A percentile compares a stretch with the other conserved stretches of the same genome.
phyloP scores from a whole-genome alignment of 2,797 vertebrate genomes.

The Sciurus vulgaris region DNA sequence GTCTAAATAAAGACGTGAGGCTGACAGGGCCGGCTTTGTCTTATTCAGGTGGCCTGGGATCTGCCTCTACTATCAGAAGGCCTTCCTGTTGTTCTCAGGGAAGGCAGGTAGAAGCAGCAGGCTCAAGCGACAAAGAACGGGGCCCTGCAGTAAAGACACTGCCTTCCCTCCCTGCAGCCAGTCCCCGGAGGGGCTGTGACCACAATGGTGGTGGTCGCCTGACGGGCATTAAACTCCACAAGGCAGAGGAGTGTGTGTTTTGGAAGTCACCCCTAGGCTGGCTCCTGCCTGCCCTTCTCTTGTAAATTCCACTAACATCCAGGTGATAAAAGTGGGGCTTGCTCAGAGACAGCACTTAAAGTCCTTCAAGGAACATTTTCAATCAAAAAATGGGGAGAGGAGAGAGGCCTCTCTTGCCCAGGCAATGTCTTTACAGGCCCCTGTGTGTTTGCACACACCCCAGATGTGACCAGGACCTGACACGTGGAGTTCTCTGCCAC shows the following conservation, averaged over 20 bases:
- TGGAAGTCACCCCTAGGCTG: constrained; percentile 61
- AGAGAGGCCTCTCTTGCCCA: not conserved
- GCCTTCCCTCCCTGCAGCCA: not conserved
- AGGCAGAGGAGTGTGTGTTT: constrained; percentile 30
- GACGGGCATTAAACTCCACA: constrained; percentile 49
- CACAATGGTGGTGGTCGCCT: not conserved
- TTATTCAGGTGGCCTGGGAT: fast-evolving
- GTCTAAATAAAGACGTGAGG: not conserved
- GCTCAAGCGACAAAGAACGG: not conserved
- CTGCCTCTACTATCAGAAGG: not conserved
- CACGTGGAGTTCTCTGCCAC: not conserved
- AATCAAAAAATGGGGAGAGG: constrained; percentile 17
- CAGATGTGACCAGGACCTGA: fast-evolving
- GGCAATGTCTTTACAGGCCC: not conserved
- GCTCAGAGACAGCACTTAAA: constrained; percentile 41
- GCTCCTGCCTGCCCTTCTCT: constrained; percentile 37
- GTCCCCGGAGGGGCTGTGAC: constrained; percentile 43
- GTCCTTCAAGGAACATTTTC: constrained; percentile 67
- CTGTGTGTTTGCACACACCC: fast-evolving
- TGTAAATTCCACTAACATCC: constrained; percentile 47
- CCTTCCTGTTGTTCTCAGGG: not conserved
- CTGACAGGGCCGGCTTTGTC: not conserved
- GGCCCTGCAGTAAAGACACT: not conserved
- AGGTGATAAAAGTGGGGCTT: constrained; percentile 66
- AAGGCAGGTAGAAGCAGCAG: not conserved